Evolutionary conservation across 1,140 invertebrate genomes (phyloP).

Genomic region (Lasioglossum baleicum): DNA sequence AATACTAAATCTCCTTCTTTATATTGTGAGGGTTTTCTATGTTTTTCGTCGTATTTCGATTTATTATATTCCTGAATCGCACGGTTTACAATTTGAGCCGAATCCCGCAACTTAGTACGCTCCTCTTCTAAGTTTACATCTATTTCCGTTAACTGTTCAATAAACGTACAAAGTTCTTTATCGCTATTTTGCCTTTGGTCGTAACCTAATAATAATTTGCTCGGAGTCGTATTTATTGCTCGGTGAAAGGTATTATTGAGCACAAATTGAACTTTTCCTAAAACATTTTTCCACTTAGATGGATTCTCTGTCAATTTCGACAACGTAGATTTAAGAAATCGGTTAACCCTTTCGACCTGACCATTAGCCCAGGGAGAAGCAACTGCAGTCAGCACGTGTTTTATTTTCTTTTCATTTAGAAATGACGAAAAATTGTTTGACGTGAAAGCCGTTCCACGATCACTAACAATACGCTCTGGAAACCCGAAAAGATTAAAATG

Average conservation of each 20-base stretch:
- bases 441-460: constrained; percentile 4
- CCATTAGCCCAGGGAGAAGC: constrained; percentile 6
- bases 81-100: no score
- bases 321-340: not conserved
- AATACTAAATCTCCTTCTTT: no score
- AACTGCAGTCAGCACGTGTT: not conserved
- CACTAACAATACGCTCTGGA: constrained; percentile 1
- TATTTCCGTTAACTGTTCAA: not conserved
- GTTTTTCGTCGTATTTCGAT: no score
- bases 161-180: not conserved
- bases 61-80: no score
- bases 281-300: constrained; percentile 1
- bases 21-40: no score
- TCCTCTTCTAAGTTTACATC: no score
- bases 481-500: not conserved
- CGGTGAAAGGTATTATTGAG: constrained; percentile 14
- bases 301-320: not conserved
- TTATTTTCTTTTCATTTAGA: not conserved
- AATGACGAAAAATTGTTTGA: not conserved
- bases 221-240: no score
- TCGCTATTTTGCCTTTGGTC: not conserved
- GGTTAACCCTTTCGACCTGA: not conserved
- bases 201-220: constrained; percentile 10
- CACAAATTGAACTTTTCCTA: constrained; percentile 1
- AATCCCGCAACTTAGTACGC: no score